Evolutionary conservation across 2,113 vertebrate species (phyloP), one percentile per base, ranked within the genome.

Genomic region (Amphilophus citrinellus): DNA sequence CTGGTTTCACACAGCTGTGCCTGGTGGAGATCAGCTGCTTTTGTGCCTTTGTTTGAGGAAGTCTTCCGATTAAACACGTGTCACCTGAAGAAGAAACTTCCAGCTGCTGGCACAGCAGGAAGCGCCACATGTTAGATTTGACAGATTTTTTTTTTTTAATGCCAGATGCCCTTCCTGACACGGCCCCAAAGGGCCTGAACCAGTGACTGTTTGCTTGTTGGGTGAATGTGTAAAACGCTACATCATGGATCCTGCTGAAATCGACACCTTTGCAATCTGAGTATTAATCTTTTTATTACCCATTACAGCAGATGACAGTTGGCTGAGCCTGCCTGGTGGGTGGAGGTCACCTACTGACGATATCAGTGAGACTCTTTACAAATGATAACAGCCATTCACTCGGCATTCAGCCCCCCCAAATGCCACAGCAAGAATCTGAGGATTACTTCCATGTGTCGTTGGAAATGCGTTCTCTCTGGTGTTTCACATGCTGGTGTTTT

Each of bases 141-240:
- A 7, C 7, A 37, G 35, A 37, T 37, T 37, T 7, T 37, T 7
- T 37, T 37, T 9, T 65, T 65, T 22, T 37, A 22, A 37, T 6
- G 32, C 30, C 30, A 30, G 61, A 63, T n/a, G 32, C 61, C 61
- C 61, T 63, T 65, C 0, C 20, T 0, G 1, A 42, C 11, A 44
- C 35, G 6, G 42, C 42, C 11, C 42, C 42, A 5, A 13, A 13
- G 1, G 13, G 62, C 13, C 39, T 11, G 15, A 65, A 42, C 0
- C 37, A 2, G n/a, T 0, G n/a, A 3, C 42, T 7, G 20, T 37
- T 42, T 3, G 22, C 30, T 42, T 65, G 62, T 65, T 11, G 0
- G 62, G 35, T 42, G 62, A 65, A 22, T 24, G 3, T 65, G 37
- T 65, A 65, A 42, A 65, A 11, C 1, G 13, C n/a, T 0, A 1